Base-by-base conservation (phyloP, 2,888 invertebrate species). In the Spodoptera picta region DNA sequence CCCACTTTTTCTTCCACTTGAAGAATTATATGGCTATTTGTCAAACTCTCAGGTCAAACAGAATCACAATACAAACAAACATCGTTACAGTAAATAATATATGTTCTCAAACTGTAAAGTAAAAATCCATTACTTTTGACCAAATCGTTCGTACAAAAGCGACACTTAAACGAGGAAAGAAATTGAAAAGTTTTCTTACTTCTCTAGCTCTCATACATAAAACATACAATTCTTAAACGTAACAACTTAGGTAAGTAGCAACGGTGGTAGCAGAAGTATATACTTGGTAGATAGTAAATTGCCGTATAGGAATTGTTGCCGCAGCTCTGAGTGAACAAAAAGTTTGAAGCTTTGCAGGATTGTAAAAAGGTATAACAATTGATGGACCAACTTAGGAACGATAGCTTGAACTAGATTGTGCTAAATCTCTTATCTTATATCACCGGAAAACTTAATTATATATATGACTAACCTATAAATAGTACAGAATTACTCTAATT, bases 161-260 rank as follows among this genome's bases (percentile, higher is more conserved):
- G 54, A 63, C 72, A 58, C 53, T 63, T 56, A 56, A 61, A 72
- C 58, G 61, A 45, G 36, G 53, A 68, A 72, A 62, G 65, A 72
- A 77, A 78, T 78, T 72, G 58, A 49, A 66, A 77, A 76, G 65
- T 76, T 76, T 63, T 48, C 64, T 67, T 68, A 59, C 72, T 59
- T 67, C 54, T 51, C 50, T 46, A 51, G 59, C 44, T 62, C 65
- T 77, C 72, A 78, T 77, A 75, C 79, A 77, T 79, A 72, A 69
- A 69, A 79, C 79, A 79, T 75, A 75, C 62, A 78, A 64, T 75
- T 60, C 68, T 69, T 69, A 68, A 72, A 75, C 72, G 65, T 53
- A 72, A 68, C 75, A 78, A 78, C 73, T 77, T 75, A 69, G 66
- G 65, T 66, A 69, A 78, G 72, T 66, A 66, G 72, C 24, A 66